These are phyloP conservation scores for Rachycentron canadum DNA, from an alignment of 2,797 vertebrate species.

Conservation along the genomic window DNA sequence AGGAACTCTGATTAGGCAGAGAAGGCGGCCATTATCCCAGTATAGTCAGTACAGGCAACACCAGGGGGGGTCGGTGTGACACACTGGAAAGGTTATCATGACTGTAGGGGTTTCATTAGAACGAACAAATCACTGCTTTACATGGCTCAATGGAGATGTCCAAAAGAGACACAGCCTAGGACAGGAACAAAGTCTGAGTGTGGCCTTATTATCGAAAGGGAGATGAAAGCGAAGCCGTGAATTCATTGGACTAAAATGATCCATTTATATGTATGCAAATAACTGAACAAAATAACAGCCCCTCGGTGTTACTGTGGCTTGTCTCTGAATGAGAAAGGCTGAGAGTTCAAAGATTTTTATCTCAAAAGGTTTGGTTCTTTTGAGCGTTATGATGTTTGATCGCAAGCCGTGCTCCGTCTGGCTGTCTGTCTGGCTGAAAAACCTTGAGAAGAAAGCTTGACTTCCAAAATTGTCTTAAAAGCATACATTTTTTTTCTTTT, in stretches of 20 bases:
- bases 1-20: constrained; percentile 74
- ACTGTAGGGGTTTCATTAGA: constrained; percentile 80
- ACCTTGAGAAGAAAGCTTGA: constrained; percentile 19
- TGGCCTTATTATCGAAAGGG: constrained; percentile 63
- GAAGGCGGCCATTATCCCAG: constrained; percentile 75
- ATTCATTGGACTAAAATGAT: constrained; percentile 66
- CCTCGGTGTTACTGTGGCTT: constrained; percentile 51
- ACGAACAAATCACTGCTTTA: constrained; percentile 82
- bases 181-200: constrained; percentile 67
- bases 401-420: constrained; percentile 9
- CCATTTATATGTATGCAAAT: constrained; percentile 73
- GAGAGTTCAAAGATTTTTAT: constrained; percentile 65
- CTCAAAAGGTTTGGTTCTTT: constrained; percentile 52
- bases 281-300: constrained; percentile 52
- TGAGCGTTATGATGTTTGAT: constrained; percentile 53
- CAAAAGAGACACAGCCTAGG: constrained; percentile 57
- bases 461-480: constrained; percentile 34
- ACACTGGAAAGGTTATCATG: constrained; percentile 82
- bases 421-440: constrained; percentile 36
- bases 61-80: constrained; percentile 66
- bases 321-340: constrained; percentile 42
- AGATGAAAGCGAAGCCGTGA: constrained; percentile 70
- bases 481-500: background rate
- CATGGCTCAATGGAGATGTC: constrained; percentile 77
- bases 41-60: constrained; percentile 70